Conservation (phyloP, 2,888 invertebrate species). For the Dryadula phaetusa region DNA sequence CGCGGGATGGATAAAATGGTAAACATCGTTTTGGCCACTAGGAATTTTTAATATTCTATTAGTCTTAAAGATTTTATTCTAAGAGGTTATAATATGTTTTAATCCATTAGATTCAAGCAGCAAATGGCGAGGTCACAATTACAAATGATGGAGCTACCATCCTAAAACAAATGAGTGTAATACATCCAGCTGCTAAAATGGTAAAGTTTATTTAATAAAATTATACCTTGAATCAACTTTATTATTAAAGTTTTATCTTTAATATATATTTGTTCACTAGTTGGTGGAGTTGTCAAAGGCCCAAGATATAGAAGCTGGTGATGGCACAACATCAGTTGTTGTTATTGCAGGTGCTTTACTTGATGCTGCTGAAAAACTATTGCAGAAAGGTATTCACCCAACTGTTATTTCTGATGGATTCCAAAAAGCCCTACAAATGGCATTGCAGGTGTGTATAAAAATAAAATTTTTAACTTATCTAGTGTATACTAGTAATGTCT, state of each 20-base stretch:
- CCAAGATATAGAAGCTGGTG: slow-evolving; percentile 99
- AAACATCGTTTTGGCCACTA: slow-evolving; percentile 51
- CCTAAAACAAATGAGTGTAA: slow-evolving; percentile 98
- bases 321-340: slow-evolving; percentile 99
- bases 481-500: too few species aligned
- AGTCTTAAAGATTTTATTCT: slow-evolving; percentile 4
- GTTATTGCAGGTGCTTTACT: slow-evolving; percentile 98
- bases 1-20: slow-evolving; percentile 99
- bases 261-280: slow-evolving; percentile 81
- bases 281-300: slow-evolving; percentile 99
- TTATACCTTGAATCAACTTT: not conserved
- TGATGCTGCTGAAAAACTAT: slow-evolving; percentile 96
- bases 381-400: slow-evolving; percentile 98
- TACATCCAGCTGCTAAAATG: slow-evolving; percentile 99
- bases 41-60: slow-evolving; percentile 20
- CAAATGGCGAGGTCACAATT: slow-evolving; percentile 99
- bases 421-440: slow-evolving; percentile 92
- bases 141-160: slow-evolving; percentile 99
- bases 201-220: slow-evolving; percentile 71
- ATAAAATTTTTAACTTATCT: too few species aligned
- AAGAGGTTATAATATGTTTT: slow-evolving; percentile 31
- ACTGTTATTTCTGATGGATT: slow-evolving; percentile 98
- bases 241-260: too few species aligned
- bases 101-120: slow-evolving; percentile 92
- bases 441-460: slow-evolving; percentile 81